Evolutionary conservation across 2,113 vertebrate species (phyloP).

Genomic region (Nycticryphes semicollaris): DNA sequence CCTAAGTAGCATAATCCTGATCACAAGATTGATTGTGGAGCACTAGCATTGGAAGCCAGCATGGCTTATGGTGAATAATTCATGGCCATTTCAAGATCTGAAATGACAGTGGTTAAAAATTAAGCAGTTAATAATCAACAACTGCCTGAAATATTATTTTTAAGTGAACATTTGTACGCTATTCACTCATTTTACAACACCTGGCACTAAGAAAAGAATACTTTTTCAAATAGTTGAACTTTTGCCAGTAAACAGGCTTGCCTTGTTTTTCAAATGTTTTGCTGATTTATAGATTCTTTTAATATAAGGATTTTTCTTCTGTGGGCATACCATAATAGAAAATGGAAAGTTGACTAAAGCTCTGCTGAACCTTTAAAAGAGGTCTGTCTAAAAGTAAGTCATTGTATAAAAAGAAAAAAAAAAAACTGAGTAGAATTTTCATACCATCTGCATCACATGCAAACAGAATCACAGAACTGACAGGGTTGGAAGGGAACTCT

Average conservation of each 20-base stretch:
- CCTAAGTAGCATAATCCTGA: background rate
- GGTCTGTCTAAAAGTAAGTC: background rate
- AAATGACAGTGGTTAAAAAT: background rate
- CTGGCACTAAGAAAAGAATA: background rate
- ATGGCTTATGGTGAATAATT: background rate
- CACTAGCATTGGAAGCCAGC: background rate
- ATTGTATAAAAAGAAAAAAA: background rate
- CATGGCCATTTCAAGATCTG: background rate
- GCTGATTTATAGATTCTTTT: background rate
- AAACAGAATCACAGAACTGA: background rate
- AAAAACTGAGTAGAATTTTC: background rate
- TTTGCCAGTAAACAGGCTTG: background rate
- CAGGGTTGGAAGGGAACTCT: too few relatives aligned
- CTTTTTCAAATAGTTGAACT: background rate
- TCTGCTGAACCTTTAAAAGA: background rate
- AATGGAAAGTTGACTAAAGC: background rate
- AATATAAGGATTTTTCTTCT: background rate
- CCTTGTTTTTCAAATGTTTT: background rate
- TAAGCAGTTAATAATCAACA: background rate
- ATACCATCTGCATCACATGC: background rate
- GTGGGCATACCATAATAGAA: background rate
- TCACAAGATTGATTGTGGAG: background rate
- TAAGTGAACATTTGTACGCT: background rate
- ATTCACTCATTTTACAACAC: background rate
- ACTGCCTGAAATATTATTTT: background rate